Evolutionary conservation across 1,140 invertebrate genomes (phyloP).

Genomic region (Drosophila rufa): DNA sequence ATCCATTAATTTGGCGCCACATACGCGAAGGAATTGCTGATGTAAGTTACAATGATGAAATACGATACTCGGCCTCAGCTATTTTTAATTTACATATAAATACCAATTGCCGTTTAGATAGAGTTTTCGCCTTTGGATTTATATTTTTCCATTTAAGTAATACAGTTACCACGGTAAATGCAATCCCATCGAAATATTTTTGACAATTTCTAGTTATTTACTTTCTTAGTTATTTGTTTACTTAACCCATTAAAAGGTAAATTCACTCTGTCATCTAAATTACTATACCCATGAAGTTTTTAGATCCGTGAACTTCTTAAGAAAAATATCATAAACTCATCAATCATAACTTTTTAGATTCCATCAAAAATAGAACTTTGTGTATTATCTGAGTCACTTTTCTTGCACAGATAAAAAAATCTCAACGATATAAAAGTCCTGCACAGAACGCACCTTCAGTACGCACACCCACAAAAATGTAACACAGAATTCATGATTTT

Average conservation of each 20-base stretch:
- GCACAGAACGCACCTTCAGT: neutral
- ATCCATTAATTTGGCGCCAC: constrained; percentile 98
- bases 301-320: too few species aligned
- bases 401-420: neutral
- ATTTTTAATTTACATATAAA: neutral
- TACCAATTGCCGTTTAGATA: neutral
- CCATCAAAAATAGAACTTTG: neutral
- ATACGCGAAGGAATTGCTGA: constrained; percentile 90
- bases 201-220: too few species aligned
- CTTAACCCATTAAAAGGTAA: too few species aligned
- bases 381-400: neutral
- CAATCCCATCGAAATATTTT: too few species aligned
- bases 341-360: neutral
- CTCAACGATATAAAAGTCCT: neutral
- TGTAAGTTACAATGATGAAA: constrained; percentile 85
- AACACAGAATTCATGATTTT: constrained; percentile 49
- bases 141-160: neutral
- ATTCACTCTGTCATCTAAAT: too few species aligned
- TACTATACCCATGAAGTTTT: too few species aligned
- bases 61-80: neutral
- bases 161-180: too few species aligned
- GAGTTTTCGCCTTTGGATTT: too few species aligned
- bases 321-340: too few species aligned
- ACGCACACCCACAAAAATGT: constrained; percentile 6
- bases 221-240: too few species aligned